Evolutionary conservation across 23 tunicate species (phyloP).

Genomic region (Phallusia fumigata): DNA sequence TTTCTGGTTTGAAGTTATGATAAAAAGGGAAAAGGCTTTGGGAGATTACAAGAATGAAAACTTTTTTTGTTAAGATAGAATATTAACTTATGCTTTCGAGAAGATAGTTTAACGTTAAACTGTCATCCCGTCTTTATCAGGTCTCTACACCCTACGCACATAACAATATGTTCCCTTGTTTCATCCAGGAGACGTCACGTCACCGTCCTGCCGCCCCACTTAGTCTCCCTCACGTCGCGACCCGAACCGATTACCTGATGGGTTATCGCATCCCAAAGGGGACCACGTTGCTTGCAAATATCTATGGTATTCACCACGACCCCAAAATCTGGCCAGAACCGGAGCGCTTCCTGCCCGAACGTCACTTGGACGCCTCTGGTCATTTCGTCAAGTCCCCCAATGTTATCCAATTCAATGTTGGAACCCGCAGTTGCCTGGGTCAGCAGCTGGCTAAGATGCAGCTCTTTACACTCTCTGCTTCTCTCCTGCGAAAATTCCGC

Average conservation of each 20-base stretch:
- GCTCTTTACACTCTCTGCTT: conserved; percentile 34
- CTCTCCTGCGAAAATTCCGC: conserved; percentile 38
- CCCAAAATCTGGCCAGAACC: conserved; percentile 61
- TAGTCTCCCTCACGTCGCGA: conserved; percentile 40
- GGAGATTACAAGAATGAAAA: too few relatives aligned
- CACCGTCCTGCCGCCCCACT: conserved; percentile 54
- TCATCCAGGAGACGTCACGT: conserved; percentile 35
- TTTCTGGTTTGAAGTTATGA: too few relatives aligned
- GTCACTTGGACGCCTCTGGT: conserved; percentile 56
- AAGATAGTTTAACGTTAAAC: background rate
- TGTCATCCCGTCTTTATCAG: too few relatives aligned
- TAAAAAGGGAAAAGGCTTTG: too few relatives aligned
- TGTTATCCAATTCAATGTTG: conserved; percentile 44
- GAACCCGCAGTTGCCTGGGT: conserved; percentile 61
- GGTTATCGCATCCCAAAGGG: conserved; percentile 56
- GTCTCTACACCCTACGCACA: too few relatives aligned
- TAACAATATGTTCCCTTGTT: background rate
- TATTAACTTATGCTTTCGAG: too few relatives aligned
- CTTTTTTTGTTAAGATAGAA: too few relatives aligned
- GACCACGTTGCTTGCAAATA: conserved; percentile 36
- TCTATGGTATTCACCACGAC: conserved; percentile 54
- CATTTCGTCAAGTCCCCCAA: conserved; percentile 43
- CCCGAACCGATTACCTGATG: conserved; percentile 25
- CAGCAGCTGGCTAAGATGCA: conserved; percentile 72
- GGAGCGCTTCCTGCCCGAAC: conserved; percentile 45